These are phyloP conservation scores for Halcyon badia DNA, from an alignment of 2,797 vertebrate genomes.

Conservation along the genomic window DNA sequence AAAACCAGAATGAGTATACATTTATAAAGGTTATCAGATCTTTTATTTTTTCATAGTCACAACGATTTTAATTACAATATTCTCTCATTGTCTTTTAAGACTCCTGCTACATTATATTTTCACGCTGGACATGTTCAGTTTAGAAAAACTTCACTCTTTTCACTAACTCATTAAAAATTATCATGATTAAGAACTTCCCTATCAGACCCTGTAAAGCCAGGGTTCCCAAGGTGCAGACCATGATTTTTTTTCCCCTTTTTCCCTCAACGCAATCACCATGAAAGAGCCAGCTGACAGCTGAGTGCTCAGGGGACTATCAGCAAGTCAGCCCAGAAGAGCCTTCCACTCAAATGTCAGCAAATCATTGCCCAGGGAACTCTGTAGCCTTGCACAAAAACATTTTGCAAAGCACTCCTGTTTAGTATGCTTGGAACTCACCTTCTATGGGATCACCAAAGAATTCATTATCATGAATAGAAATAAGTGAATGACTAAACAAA, in stretches of 20 bases:
- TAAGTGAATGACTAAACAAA: slow-evolving; percentile 97
- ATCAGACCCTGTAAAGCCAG: background rate
- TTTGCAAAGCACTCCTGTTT: background rate
- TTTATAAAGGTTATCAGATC: background rate
- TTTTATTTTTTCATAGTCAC: background rate
- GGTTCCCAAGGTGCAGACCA: background rate
- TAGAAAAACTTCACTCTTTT: background rate
- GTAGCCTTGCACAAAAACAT: background rate
- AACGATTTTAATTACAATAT: background rate
- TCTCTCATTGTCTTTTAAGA: background rate
- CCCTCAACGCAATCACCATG: slow-evolving; percentile 28
- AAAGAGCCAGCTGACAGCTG: slow-evolving; percentile 34
- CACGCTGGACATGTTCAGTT: background rate
- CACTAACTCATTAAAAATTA: background rate
- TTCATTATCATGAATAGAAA: slow-evolving; percentile 98
- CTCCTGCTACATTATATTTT: background rate
- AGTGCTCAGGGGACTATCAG: slow-evolving; percentile 22
- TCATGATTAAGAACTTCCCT: background rate
- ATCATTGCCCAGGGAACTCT: background rate
- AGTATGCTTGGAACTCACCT: slow-evolving; percentile 77
- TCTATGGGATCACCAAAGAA: slow-evolving; percentile 95
- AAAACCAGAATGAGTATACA: background rate
- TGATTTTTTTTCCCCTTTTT: background rate
- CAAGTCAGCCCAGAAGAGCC: background rate
- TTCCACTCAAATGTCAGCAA: slow-evolving; percentile 21